Percentiles rank a stretch among this genome's conserved stretches.
Conservation (phyloP, 2,797 vertebrate species). For the Lacerta viridis region DNA sequence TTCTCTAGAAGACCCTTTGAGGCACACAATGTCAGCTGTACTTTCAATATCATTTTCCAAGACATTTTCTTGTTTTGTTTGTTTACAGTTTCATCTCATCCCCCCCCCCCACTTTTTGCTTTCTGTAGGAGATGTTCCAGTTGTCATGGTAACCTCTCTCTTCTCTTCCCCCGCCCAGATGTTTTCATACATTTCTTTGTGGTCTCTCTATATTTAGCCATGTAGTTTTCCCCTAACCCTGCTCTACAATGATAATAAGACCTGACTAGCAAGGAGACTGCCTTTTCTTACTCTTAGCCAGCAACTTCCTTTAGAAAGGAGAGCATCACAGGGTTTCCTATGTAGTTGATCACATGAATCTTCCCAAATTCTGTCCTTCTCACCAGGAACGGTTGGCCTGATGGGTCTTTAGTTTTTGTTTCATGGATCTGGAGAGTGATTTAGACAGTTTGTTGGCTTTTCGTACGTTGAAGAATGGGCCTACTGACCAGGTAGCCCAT, state of each 20-base stretch:
- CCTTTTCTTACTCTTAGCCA: neutral
- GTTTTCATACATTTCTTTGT: conserved; percentile 76
- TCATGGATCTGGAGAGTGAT: neutral
- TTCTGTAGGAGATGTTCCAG: conserved; percentile 72
- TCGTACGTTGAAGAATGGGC: neutral
- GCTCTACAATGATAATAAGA: conserved; percentile 26
- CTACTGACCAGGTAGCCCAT: neutral
- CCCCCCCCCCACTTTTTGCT: conserved; percentile 52
- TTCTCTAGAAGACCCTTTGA: neutral
- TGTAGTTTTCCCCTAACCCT: conserved; percentile 61
- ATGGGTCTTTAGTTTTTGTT: neutral
- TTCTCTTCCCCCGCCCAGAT: conserved; percentile 69
- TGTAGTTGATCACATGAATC: neutral
- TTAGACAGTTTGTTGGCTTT: neutral
- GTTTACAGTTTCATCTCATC: conserved; percentile 76
- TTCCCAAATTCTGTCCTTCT: neutral
- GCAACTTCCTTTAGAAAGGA: conserved; percentile 5
- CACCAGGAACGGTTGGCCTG: neutral
- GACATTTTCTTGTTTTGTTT: conserved; percentile 62
- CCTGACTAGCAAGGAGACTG: neutral
- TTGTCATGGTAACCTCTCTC: conserved; percentile 75
- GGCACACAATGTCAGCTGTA: neutral
- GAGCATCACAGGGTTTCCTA: neutral
- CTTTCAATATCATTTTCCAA: conserved; percentile 23
- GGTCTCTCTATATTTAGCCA: conserved; percentile 78